These are phyloP conservation scores for Eustalomyia histrio DNA, from an alignment of 2,888 invertebrate genomes.

Conservation along the genomic window DNA sequence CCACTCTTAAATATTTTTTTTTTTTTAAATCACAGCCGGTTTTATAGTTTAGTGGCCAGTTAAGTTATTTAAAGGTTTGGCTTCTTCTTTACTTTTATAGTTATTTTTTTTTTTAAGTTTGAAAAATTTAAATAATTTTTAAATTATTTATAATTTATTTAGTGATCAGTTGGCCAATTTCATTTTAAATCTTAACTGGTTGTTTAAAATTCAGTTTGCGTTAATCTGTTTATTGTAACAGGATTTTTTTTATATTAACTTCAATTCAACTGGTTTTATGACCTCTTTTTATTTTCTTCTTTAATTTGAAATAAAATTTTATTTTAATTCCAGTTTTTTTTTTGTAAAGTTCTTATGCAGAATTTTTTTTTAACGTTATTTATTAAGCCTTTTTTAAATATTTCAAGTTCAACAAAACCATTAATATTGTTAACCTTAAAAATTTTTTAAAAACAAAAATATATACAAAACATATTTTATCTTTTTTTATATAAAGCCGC, in stretches of 20 bases:
- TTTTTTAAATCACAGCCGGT: neutral
- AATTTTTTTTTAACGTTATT: constrained; percentile 45
- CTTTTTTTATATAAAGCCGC: constrained; percentile 10
- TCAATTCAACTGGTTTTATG: constrained; percentile 55
- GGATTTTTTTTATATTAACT: constrained; percentile 18
- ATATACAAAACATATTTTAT: constrained; percentile 17
- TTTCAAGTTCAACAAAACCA: constrained; percentile 65
- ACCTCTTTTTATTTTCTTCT: constrained; percentile 46
- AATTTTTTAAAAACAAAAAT: constrained; percentile 4
- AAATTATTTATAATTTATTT: constrained; percentile 4
- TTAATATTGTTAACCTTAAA: constrained; percentile 64
- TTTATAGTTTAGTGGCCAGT: neutral
- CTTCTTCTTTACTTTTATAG: neutral
- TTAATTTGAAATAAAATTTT: constrained; percentile 26
- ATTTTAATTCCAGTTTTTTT: constrained; percentile 15
- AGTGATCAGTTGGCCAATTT: neutral
- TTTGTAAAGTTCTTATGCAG: constrained; percentile 31
- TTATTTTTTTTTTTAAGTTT: neutral
- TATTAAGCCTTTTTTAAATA: constrained; percentile 19
- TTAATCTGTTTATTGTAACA: constrained; percentile 18
- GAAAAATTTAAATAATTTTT: neutral
- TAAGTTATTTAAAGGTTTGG: neutral
- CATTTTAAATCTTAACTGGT: neutral
- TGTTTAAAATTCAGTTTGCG: neutral
- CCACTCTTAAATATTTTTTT: neutral